Percentiles rank a stretch among this genome's conserved stretches.
These are phyloP conservation scores for Aphelenchoides fujianensis DNA, from an alignment of 1,140 invertebrate genomes.

Conservation along the genomic window DNA sequence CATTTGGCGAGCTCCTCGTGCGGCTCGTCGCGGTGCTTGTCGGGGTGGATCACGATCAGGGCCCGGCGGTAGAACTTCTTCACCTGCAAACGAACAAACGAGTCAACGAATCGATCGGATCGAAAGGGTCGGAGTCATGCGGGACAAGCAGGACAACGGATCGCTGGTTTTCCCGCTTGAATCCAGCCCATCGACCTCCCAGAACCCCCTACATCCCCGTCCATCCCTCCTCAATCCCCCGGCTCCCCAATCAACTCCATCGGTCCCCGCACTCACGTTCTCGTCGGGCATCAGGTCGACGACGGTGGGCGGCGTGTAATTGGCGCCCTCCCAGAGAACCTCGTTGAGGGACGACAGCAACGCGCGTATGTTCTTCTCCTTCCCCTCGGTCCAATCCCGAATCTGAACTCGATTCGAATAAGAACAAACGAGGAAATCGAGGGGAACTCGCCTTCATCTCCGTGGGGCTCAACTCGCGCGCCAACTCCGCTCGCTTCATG, in stretches of 20 bases:
- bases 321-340: constrained; percentile 85
- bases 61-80: constrained; percentile 93
- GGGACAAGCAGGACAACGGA: too few species aligned
- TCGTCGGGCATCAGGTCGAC: constrained; percentile 79
- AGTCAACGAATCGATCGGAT: too few species aligned
- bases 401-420: too few species aligned
- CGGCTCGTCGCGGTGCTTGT: constrained; percentile 72
- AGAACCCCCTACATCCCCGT: too few species aligned
- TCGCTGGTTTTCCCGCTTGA: too few species aligned
- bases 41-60: constrained; percentile 92
- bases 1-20: constrained; percentile 74
- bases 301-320: constrained; percentile 81
- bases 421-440: not conserved
- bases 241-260: not conserved
- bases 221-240: too few species aligned
- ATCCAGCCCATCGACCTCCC: too few species aligned
- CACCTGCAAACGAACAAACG: too few species aligned
- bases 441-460: constrained; percentile 20
- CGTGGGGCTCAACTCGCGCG: constrained; percentile 48
- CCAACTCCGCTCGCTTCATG: constrained; percentile 41
- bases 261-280: constrained; percentile 21
- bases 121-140: too few species aligned
- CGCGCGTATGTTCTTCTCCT: constrained; percentile 90
- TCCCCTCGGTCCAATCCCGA: constrained; percentile 83
- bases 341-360: constrained; percentile 87